Conservation (phyloP, 2,888 invertebrate genomes). For the Resseliella maxima region DNA sequence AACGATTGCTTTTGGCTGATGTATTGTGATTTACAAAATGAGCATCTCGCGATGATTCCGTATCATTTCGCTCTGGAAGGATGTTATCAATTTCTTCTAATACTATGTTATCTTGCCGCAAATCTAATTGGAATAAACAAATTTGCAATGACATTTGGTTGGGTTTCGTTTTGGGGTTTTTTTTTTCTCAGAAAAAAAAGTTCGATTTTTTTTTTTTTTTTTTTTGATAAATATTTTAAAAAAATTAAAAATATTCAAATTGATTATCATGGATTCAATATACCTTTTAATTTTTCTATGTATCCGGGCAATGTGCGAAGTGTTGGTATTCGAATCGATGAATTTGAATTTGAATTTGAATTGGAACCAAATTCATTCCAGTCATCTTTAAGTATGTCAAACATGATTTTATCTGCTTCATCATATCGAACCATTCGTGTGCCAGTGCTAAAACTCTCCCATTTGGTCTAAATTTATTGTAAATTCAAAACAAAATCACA, state of each 20-base stretch:
- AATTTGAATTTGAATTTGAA: constrained; percentile 51
- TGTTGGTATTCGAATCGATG: constrained; percentile 54
- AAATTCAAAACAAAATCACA: neutral
- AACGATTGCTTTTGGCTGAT: neutral
- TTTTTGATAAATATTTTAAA: too few relatives aligned
- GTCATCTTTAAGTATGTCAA: constrained; percentile 48
- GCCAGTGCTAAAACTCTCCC: constrained; percentile 20
- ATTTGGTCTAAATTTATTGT: neutral
- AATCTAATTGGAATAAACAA: neutral
- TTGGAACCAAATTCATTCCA: constrained; percentile 42
- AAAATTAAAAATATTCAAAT: neutral
- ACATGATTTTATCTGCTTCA: constrained; percentile 54
- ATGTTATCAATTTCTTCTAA: constrained; percentile 46
- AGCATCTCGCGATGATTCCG: neutral
- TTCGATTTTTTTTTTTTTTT: too few relatives aligned
- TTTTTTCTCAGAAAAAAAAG: too few relatives aligned
- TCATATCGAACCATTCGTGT: constrained; percentile 55
- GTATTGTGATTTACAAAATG: neutral
- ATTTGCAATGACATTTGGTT: too few relatives aligned
- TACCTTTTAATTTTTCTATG: constrained; percentile 44
- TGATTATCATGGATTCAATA: neutral
- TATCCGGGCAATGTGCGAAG: constrained; percentile 21
- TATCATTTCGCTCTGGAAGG: constrained; percentile 1
- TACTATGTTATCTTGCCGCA: constrained; percentile 43
- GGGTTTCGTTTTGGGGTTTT: too few relatives aligned